Evolutionary conservation across 2,888 invertebrate genomes (phyloP).

Genomic region (Cantharis nigra): DNA sequence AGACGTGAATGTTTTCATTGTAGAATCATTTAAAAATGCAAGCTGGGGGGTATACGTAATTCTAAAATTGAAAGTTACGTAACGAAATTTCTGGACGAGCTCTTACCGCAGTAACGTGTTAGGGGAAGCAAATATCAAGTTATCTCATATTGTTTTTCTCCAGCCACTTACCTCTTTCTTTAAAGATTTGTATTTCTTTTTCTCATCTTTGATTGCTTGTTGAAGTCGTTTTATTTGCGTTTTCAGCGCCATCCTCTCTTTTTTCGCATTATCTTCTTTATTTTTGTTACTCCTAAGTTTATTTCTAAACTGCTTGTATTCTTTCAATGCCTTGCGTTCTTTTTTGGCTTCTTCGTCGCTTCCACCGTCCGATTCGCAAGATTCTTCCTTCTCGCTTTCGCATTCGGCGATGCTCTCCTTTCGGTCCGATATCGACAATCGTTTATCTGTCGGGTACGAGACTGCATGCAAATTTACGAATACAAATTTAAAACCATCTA

Average conservation of each 20-base stretch:
- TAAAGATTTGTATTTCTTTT: conserved; percentile 78
- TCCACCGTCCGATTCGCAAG: conserved; percentile 66
- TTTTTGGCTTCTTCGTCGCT: conserved; percentile 69
- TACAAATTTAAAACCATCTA: neutral
- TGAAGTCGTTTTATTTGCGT: conserved; percentile 83
- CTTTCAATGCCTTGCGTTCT: conserved; percentile 64
- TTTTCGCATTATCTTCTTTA: conserved; percentile 73
- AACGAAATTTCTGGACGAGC: no score
- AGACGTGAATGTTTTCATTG: no score
- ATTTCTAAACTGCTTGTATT: conserved; percentile 68
- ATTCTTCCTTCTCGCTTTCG: conserved; percentile 63
- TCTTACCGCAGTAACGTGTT: no score
- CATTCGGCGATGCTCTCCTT: conserved; percentile 58
- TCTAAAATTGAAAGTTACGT: no score
- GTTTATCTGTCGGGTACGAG: conserved; percentile 38
- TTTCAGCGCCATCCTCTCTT: conserved; percentile 77
- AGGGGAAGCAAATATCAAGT: no score
- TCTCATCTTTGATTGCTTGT: conserved; percentile 75
- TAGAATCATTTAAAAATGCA: no score
- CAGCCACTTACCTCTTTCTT: conserved; percentile 73
- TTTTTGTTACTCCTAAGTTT: conserved; percentile 63
- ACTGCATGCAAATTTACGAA: neutral
- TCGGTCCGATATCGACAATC: conserved; percentile 50
- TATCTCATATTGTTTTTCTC: no score
- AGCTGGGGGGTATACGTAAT: no score